Evolutionary conservation across 2,113 vertebrate species (phyloP).

Genomic region (Penelope pileata): DNA sequence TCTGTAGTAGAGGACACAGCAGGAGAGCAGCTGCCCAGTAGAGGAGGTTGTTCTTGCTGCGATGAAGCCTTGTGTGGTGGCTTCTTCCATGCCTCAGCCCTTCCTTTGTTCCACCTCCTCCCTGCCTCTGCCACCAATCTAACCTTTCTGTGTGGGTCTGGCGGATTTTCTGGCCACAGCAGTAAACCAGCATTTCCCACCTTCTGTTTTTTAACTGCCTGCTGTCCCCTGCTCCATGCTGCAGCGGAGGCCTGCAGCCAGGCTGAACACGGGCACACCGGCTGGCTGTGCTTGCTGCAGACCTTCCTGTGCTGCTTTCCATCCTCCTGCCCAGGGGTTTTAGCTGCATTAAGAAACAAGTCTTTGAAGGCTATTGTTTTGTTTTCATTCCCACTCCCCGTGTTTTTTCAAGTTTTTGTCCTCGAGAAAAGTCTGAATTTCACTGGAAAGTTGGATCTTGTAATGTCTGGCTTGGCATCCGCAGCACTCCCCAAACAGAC

Average conservation of each 20-base stretch:
- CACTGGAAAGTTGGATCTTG: slow-evolving; percentile 76
- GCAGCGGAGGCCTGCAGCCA: background rate
- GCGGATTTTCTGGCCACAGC: background rate
- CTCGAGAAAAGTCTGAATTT: slow-evolving; percentile 70
- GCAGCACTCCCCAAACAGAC: slow-evolving; percentile 52
- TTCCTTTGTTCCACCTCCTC: background rate
- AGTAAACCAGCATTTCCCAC: background rate
- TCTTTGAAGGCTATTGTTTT: slow-evolving; percentile 55
- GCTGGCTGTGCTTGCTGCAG: background rate
- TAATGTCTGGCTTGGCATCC: slow-evolving; percentile 66
- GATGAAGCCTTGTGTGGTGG: background rate
- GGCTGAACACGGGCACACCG: background rate
- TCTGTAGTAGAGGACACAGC: background rate
- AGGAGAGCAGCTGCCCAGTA: background rate
- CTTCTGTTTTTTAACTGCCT: background rate
- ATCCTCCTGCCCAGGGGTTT: background rate
- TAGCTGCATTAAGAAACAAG: slow-evolving; percentile 30
- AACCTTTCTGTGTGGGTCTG: background rate
- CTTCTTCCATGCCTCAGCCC: background rate
- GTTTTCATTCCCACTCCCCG: slow-evolving; percentile 30
- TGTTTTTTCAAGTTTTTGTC: slow-evolving; percentile 75
- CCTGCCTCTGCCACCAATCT: background rate
- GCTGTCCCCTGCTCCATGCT: background rate
- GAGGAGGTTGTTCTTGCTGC: background rate
- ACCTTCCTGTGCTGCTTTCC: background rate